Evolutionary conservation across 2,888 invertebrate species (phyloP).

Genomic region (Dynastes maya): DNA sequence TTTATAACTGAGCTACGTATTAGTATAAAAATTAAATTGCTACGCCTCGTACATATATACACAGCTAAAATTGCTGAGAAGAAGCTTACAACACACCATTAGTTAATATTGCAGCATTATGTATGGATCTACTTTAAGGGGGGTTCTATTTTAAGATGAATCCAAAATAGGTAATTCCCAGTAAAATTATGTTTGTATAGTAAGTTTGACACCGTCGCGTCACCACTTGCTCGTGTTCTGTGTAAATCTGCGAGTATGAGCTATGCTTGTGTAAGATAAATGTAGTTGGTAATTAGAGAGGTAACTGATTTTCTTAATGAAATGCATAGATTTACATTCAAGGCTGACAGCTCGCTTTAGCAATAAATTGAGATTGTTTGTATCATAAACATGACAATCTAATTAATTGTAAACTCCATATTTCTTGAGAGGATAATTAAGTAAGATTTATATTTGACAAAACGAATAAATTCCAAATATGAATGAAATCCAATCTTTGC

Average conservation of each 20-base stretch:
- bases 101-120: too few relatives aligned
- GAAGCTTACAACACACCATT: too few relatives aligned
- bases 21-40: too few relatives aligned
- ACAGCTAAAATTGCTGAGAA: too few relatives aligned
- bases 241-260: neutral
- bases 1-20: too few relatives aligned
- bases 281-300: slow-evolving; percentile 15
- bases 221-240: neutral
- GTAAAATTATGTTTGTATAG: slow-evolving; percentile 20
- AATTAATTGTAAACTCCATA: slow-evolving; percentile 34
- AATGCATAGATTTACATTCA: slow-evolving; percentile 41
- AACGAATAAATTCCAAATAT: slow-evolving; percentile 20
- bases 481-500: slow-evolving; percentile 15
- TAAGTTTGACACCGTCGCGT: neutral
- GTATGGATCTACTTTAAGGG: too few relatives aligned
- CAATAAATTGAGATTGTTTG: slow-evolving; percentile 39
- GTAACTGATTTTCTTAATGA: slow-evolving; percentile 45
- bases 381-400: slow-evolving; percentile 36
- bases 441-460: slow-evolving; percentile 16
- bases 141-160: neutral
- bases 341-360: slow-evolving; percentile 20
- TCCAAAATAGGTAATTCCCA: too few relatives aligned
- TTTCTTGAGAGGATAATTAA: slow-evolving; percentile 40
- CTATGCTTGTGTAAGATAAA: slow-evolving; percentile 19
- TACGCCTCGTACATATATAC: too few relatives aligned